A percentile compares a stretch with the other conserved stretches of the same genome.
phyloP scores from a whole-genome alignment of 2,113 vertebrate species.

The Reinhardtius hippoglossoides region DNA sequence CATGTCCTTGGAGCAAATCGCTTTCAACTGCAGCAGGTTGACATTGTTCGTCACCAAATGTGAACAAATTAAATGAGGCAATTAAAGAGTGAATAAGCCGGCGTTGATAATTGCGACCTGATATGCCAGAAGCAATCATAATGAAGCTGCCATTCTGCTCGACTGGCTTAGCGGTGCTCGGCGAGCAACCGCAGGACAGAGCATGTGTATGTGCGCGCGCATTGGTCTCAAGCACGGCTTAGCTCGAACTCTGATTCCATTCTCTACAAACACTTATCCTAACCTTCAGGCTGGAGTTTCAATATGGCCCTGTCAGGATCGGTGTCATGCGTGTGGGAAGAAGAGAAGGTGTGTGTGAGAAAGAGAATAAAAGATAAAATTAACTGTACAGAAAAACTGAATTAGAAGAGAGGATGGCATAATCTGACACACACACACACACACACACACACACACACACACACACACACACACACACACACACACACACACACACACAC shows the following conservation, averaged over 20 bases:
- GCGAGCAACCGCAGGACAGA: slow-evolving; percentile 51
- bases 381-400: slow-evolving; percentile 32
- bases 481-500: not conserved
- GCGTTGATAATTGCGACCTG: slow-evolving; percentile 82
- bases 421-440: slow-evolving; percentile 34
- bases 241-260: slow-evolving; percentile 19
- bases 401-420: slow-evolving; percentile 42
- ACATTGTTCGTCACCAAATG: slow-evolving; percentile 82
- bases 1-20: slow-evolving; percentile 79
- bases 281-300: slow-evolving; percentile 47
- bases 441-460: not conserved
- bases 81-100: slow-evolving; percentile 85
- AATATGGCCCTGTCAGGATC: slow-evolving; percentile 21
- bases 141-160: slow-evolving; percentile 78
- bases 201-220: not conserved
- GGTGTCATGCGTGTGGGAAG: slow-evolving; percentile 5
- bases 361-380: not conserved
- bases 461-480: not conserved
- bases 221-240: not conserved
- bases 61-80: slow-evolving; percentile 87
- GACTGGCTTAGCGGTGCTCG: slow-evolving; percentile 63
- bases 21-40: slow-evolving; percentile 82
- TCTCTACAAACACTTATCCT: slow-evolving; percentile 37
- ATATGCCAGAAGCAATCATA: slow-evolving; percentile 82
- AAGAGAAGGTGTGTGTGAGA: not conserved